These are phyloP conservation scores for Oasisia sp. DNA, from an alignment of 2,888 invertebrate genomes.

Conservation along the genomic window DNA sequence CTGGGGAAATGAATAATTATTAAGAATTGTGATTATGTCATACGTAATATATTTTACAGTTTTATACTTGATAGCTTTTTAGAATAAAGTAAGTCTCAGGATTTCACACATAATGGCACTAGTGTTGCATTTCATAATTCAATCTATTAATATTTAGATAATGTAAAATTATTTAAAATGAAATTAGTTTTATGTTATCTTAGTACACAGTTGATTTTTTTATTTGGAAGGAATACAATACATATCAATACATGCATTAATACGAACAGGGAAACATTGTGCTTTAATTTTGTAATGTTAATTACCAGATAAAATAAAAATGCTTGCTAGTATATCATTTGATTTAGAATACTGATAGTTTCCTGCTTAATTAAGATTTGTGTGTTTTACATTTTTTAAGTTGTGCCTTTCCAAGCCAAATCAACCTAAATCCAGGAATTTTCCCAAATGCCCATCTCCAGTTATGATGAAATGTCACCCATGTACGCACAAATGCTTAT, in stretches of 20 bases:
- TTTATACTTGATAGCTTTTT: not conserved
- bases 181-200: not conserved
- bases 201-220: not conserved
- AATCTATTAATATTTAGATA: not conserved
- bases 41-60: not conserved
- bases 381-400: not conserved
- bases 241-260: not conserved
- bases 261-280: too few species aligned
- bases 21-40: not conserved
- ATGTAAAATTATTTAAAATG: not conserved
- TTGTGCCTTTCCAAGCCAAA: too few species aligned
- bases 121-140: not conserved
- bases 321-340: not conserved
- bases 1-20: not conserved
- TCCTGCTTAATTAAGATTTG: not conserved
- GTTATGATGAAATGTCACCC: too few species aligned
- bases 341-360: not conserved
- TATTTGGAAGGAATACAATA: not conserved
- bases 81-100: not conserved
- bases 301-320: not conserved
- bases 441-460: too few species aligned
- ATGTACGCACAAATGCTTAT: too few species aligned
- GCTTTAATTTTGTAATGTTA: not conserved
- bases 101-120: not conserved
- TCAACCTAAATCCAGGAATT: too few species aligned